Base-by-base conservation (phyloP, 2,797 vertebrate genomes). In the Podargus strigoides region DNA sequence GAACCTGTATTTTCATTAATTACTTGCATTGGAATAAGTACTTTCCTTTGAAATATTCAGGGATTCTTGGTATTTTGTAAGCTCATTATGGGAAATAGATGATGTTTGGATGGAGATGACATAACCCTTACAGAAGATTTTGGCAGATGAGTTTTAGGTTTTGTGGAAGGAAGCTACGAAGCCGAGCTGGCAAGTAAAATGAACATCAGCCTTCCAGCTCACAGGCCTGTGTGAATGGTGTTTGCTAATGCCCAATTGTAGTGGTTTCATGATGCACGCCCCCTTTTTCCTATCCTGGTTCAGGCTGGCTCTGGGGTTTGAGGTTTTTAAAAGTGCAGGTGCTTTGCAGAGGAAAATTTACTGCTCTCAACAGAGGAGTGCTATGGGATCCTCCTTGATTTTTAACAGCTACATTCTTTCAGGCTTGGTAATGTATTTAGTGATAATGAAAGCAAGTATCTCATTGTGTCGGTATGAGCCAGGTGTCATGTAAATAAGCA, bases 381-480 rank as follows among this genome's bases (percentile, higher is more conserved):
- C 87, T 73, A 1, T 69, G 84, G 78, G 76, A 81, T 87, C 73
- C 79, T 91, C 76, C 89, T 84, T 55, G 26, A 59, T 90, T 82
- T 85, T 68, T 44, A 91, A 62, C 79, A 90, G 74, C 60, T 77
- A 41, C 92, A 83, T 96, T 95, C 91, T 80, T 96, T 94, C 46
- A 64, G 26, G 91, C 77, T 90, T 87, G 47, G 74, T 93, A 87
- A 96, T 87, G 46, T 47, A 20, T 84, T 74, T 47, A 49, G 80
- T 72, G 77, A 75, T 91, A 94, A 94, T 69, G 85, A 92, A 90
- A 95, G 77, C 53, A 53, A 86, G 69, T 70, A 95, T 60, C 59
- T 95, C 93, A 92, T 86, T 85, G 67, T 89, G 85, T 77, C 87
- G 91, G 74, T 83, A 94, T 95, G 94, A 88, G 47, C 52, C 87